Percentiles rank a stretch among this genome's conserved stretches.
Evolutionary conservation across 2,797 vertebrate genomes (phyloP).

Genomic region (Catostomus latipinnis): DNA sequence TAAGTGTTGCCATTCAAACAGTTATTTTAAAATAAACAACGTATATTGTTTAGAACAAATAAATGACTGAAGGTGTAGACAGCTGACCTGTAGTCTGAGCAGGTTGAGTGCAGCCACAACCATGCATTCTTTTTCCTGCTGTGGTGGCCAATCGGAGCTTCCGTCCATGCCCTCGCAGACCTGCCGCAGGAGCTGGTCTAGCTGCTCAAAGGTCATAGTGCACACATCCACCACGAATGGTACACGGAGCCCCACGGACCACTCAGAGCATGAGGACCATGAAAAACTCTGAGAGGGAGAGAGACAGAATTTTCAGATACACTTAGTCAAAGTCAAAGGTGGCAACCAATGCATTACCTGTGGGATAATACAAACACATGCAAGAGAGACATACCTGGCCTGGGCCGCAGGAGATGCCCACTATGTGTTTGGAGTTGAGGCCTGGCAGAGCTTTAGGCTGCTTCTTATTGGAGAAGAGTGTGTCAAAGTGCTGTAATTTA

Average conservation of each 20-base stretch:
- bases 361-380: neutral
- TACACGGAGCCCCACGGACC: slow-evolving; percentile 94
- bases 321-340: neutral
- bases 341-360: neutral
- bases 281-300: slow-evolving; percentile 86
- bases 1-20: no score
- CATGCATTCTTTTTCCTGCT: slow-evolving; percentile 98
- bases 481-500: slow-evolving; percentile 98
- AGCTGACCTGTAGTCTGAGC: slow-evolving; percentile 90
- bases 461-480: slow-evolving; percentile 94
- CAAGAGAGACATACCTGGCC: slow-evolving; percentile 83
- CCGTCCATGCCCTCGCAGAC: slow-evolving; percentile 99
- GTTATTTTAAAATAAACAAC: neutral
- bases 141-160: slow-evolving; percentile 94
- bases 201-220: slow-evolving; percentile 93
- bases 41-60: neutral
- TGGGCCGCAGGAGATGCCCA: slow-evolving; percentile 95
- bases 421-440: slow-evolving; percentile 93
- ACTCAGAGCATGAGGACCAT: slow-evolving; percentile 97
- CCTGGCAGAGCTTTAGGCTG: slow-evolving; percentile 91
- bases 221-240: slow-evolving; percentile 98
- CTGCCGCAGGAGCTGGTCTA: slow-evolving; percentile 93
- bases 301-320: neutral
- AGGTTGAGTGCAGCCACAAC: slow-evolving; percentile 93
- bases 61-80: neutral